phyloP scores from a whole-genome alignment of 1,140 invertebrate species.

The Drosophila grimshawi region DNA sequence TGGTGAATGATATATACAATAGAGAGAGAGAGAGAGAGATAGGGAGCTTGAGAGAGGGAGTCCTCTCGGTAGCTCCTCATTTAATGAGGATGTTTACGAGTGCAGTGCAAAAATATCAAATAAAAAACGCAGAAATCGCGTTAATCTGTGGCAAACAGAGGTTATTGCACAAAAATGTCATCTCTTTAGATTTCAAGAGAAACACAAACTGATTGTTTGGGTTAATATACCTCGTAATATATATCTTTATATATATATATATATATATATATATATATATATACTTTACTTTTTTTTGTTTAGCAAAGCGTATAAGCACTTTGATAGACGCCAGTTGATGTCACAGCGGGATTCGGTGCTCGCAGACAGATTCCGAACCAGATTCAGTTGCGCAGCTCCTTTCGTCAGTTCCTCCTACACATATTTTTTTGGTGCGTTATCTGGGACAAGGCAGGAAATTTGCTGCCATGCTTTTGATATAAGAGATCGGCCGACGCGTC shows the following conservation, averaged over 20 bases:
- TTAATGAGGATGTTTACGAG: not conserved
- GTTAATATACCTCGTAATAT: not conserved
- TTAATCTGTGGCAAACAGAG: not conserved
- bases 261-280: not conserved
- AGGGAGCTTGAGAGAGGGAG: too few species aligned
- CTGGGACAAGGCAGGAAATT: constrained; percentile 69
- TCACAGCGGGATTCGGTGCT: constrained; percentile 24
- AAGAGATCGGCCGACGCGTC: constrained; percentile 62
- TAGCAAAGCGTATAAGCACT: constrained; percentile 34
- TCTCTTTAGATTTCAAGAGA: not conserved
- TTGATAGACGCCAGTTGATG: constrained; percentile 63
- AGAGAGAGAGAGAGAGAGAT: too few species aligned
- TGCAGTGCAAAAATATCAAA: not conserved
- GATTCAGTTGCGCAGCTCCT: constrained; percentile 18
- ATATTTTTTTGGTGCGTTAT: constrained; percentile 44
- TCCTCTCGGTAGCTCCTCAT: too few species aligned
- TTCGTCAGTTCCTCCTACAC: constrained; percentile 28
- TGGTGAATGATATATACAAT: too few species aligned
- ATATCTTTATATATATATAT: not conserved
- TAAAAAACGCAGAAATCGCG: too few species aligned
- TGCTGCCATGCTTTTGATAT: constrained; percentile 71
- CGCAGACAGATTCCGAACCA: constrained; percentile 7
- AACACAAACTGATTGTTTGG: not conserved
- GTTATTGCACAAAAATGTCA: too few species aligned
- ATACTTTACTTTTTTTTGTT: constrained; percentile 1